Base-by-base conservation (phyloP, 2,888 invertebrate species). In the Tenodera sinensis region DNA sequence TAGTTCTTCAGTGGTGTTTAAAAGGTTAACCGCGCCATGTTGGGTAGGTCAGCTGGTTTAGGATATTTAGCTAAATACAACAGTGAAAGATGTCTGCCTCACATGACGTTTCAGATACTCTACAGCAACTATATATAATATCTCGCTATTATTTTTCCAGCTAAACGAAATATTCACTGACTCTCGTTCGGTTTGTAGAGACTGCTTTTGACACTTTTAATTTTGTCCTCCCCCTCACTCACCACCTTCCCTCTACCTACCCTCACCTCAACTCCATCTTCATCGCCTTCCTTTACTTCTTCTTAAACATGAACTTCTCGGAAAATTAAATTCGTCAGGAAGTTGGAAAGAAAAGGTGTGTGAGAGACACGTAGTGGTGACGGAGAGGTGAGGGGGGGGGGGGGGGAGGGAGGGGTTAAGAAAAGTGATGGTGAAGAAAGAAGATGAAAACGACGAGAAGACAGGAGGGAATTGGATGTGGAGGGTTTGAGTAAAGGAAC, bases 141-240 rank as follows among this genome's bases (percentile, higher is more conserved):
- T 14, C 54, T 34, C 28, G n/a, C 42, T 34, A 25, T 34, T 85
- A 27, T 85, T 85, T 34, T 85, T n/a, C 34, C 34, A 1, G 25
- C 34, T 42, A 47, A 27, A 27, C 30, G 47, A 28, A 34, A 6
- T 34, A 34, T 27, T 85, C 85, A 47, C 28, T 30, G 54, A 30
- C 27, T 20, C 83, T 83, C 87, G 81, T 87, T 87, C 87, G 87
- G 87, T 87, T 87, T 87, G 87, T 87, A 87, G 88, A 89, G 90
- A 90, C 89, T 90, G 90, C 90, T 90, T 90, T 90, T 90, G 90
- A 90, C 90, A 90, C 90, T 90, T 90, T 90, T 90, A 90, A 90
- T 90, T 90, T 90, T 85, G 90, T 89, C 88, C 89, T 47, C 83
- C 85, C 89, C 87, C 89, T 83, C 85, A 89, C 83, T 42, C 89